Base-by-base conservation (phyloP, 2,797 vertebrate genomes). In the Sebastiscus tertius region DNA sequence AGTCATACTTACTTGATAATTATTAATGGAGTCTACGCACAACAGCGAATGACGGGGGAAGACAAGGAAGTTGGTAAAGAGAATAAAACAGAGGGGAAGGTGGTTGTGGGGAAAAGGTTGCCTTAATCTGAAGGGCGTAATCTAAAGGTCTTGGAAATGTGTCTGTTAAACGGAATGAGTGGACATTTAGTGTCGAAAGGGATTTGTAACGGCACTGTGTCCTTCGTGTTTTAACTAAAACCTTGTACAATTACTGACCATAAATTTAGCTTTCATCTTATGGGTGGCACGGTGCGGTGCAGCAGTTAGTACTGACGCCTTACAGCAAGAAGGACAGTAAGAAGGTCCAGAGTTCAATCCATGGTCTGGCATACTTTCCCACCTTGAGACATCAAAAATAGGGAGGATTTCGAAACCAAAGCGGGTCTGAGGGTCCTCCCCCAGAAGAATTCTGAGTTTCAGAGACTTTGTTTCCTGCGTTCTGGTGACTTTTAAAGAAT, bases 11-110 rank as follows among this genome's bases (percentile, higher is more conserved):
- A 6, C 6, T 66, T 11, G 69, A 24, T 56, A 80, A 86, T 83
- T 31, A 89, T 91, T 84, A 64, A 83, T 36, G 3, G 49, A 70
- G 1, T 6, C 8, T 34, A 2, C 0, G 12, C 27, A 22, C 1
- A 33, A 24, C 2, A 67, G 2, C 2, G 29, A 70, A 56, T 52
- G 1, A 61, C 11, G 29, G 29, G 10, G 29, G 4, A 52, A 29
- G 31, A 65, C 20, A 58, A 90, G 82, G 83, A 86, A 88, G 36
- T 80, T 84, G 22, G 20, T 42, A 46, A 59, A 61, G 18, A n/a
- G 70, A 77, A 67, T 31, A 2, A 39, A 56, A 26, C 5, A 2
- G 16, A 26, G 20, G 20, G 6, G 14, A 55, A 31, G 4, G 4
- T 2, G 60, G 22, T 0, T 56, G 24, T 46, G 55, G 1, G 6